These are phyloP conservation scores for Pyrochroa serraticornis DNA, from an alignment of 2,888 invertebrate genomes.

Conservation along the genomic window DNA sequence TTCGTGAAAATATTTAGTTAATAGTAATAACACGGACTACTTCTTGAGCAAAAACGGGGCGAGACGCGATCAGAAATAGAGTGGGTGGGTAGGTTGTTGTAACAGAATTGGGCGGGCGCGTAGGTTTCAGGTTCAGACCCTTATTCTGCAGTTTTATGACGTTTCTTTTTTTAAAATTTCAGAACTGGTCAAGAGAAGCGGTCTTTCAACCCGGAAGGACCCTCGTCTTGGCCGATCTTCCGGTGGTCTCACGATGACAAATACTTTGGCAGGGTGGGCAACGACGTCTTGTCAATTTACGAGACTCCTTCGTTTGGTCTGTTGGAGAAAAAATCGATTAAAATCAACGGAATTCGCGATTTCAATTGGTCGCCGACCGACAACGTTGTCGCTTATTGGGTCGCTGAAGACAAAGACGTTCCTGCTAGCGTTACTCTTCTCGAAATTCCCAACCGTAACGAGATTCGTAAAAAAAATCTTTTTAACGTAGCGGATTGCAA, in stretches of 20 bases:
- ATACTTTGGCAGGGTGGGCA: constrained; percentile 85
- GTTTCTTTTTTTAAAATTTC: constrained; percentile 23
- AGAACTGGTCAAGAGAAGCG: constrained; percentile 91
- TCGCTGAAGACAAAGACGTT: constrained; percentile 95
- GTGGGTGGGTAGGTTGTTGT: too few species aligned
- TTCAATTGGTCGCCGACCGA: constrained; percentile 99
- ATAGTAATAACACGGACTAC: too few species aligned
- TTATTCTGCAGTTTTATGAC: too few species aligned
- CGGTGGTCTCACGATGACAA: constrained; percentile 97
- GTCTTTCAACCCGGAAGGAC: constrained; percentile 84
- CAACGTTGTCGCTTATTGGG: constrained; percentile 97
- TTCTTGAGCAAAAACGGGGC: too few species aligned
- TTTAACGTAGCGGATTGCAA: constrained; percentile 98
- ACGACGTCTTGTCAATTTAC: constrained; percentile 88
- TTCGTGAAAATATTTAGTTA: too few species aligned
- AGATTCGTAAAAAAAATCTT: constrained; percentile 90
- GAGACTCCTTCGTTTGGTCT: constrained; percentile 96
- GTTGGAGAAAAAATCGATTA: constrained; percentile 93
- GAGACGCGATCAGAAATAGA: too few species aligned
- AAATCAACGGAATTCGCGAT: constrained; percentile 86
- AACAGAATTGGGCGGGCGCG: too few species aligned
- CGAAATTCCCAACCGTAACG: constrained; percentile 88
- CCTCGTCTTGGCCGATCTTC: constrained; percentile 88
- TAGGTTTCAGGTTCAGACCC: too few species aligned
- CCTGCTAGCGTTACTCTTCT: constrained; percentile 94